phyloP scores from a whole-genome alignment of 1,140 invertebrate genomes.

The Oreohelix idahoensis region DNA sequence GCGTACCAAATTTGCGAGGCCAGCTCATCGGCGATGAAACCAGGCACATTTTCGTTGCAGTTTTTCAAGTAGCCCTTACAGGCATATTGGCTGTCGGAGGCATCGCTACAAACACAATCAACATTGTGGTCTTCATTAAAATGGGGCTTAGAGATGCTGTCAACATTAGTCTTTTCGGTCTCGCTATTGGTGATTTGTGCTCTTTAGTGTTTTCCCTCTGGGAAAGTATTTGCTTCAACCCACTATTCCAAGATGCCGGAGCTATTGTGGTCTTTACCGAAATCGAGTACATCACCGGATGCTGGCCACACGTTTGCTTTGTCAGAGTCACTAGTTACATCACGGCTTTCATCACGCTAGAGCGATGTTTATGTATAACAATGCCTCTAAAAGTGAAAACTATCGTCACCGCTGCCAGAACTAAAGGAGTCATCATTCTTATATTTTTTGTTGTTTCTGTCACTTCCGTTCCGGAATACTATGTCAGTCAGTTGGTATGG shows the following conservation, averaged over 20 bases:
- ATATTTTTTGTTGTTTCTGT: slow-evolving; percentile 4
- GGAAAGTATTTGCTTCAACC: slow-evolving; percentile 1
- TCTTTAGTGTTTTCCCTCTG: neutral
- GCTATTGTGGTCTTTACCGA: neutral
- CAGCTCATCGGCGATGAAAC: slow-evolving; percentile 1
- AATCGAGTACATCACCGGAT: slow-evolving; percentile 5
- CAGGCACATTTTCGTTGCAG: neutral
- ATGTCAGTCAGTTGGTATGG: neutral
- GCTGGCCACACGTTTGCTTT: slow-evolving; percentile 14
- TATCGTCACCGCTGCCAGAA: neutral
- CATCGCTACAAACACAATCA: neutral
- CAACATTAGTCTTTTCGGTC: slow-evolving; percentile 23
- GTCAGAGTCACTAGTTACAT: neutral
- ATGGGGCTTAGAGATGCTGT: neutral
- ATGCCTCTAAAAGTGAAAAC: slow-evolving; percentile 15
- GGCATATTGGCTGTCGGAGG: neutral
- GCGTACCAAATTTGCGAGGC: neutral
- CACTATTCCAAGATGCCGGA: neutral
- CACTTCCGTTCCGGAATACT: neutral
- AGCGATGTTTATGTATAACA: slow-evolving; percentile 19
- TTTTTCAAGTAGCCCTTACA: neutral
- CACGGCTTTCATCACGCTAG: slow-evolving; percentile 11
- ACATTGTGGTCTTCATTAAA: slow-evolving; percentile 23
- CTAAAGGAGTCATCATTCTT: neutral
- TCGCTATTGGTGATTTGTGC: slow-evolving; percentile 3